phyloP scores from a whole-genome alignment of 2,797 vertebrate genomes.

The Anomalospiza imberbis region DNA sequence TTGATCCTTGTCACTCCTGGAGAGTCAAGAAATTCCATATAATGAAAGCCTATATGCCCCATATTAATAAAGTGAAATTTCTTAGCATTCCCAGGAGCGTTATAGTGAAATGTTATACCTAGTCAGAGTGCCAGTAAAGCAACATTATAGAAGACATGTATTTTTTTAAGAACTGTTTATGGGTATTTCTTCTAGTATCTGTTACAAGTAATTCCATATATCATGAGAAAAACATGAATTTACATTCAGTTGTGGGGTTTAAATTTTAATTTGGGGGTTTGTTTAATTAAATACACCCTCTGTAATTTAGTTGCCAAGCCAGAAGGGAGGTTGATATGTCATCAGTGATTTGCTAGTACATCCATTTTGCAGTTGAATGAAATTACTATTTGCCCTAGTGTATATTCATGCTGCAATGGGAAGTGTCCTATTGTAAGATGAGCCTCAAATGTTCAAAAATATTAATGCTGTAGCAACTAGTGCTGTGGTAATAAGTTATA shows the following conservation, averaged over 20 bases:
- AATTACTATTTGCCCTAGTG: background rate
- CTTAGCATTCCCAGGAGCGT: background rate
- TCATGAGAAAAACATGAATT: background rate
- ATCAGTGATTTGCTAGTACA: background rate
- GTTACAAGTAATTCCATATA: background rate
- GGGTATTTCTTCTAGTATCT: background rate
- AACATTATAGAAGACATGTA: background rate
- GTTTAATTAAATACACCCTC: background rate
- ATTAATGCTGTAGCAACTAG: background rate
- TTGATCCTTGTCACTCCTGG: background rate
- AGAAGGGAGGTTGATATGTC: background rate
- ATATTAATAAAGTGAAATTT: conserved; percentile 54
- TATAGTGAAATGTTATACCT: background rate
- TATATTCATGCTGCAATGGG: background rate
- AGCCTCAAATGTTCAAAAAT: background rate
- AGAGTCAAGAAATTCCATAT: conserved; percentile 14
- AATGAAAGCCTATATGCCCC: background rate
- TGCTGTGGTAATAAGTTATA: background rate
- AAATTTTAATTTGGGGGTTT: background rate
- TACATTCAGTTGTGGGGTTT: background rate
- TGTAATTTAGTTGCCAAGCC: background rate
- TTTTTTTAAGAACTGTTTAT: conserved; percentile 20
- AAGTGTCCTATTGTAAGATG: background rate
- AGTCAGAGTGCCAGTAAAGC: background rate
- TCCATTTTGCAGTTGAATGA: background rate